A percentile compares a stretch with the other conserved stretches of the same genome.
Evolutionary conservation across 2,888 invertebrate species (phyloP).

Genomic region (Spilosoma lubricipeda): DNA sequence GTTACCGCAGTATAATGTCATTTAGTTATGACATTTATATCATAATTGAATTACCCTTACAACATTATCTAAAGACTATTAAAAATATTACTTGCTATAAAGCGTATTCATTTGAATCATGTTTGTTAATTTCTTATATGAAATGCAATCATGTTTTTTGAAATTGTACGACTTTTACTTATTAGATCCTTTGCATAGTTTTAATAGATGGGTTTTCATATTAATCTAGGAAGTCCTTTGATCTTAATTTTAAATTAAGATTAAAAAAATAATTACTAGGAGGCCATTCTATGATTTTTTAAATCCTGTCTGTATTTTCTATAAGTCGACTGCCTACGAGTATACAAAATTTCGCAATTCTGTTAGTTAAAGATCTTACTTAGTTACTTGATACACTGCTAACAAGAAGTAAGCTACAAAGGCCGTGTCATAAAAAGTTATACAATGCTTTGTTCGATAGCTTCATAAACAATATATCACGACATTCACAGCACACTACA

Average conservation of each 20-base stretch:
- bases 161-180: neutral
- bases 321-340: neutral
- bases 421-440: neutral
- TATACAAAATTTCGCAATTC: neutral
- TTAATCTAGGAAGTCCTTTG: neutral
- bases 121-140: neutral
- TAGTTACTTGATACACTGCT: neutral
- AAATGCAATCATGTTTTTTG: neutral
- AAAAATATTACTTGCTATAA: neutral
- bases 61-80: neutral
- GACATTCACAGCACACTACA: conserved; percentile 45
- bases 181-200: neutral
- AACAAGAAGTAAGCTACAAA: neutral
- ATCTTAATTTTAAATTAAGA: neutral
- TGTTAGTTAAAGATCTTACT: neutral
- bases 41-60: neutral
- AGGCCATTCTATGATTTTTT: no score
- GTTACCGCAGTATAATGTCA: conserved; percentile 10
- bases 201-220: neutral
- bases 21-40: neutral
- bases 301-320: neutral
- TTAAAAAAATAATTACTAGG: no score
- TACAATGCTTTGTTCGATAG: conserved; percentile 1
- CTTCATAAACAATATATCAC: conserved; percentile 40
- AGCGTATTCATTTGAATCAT: neutral